Base-by-base conservation (phyloP, 2,113 vertebrate genomes). In the Daboia siamensis region DNA sequence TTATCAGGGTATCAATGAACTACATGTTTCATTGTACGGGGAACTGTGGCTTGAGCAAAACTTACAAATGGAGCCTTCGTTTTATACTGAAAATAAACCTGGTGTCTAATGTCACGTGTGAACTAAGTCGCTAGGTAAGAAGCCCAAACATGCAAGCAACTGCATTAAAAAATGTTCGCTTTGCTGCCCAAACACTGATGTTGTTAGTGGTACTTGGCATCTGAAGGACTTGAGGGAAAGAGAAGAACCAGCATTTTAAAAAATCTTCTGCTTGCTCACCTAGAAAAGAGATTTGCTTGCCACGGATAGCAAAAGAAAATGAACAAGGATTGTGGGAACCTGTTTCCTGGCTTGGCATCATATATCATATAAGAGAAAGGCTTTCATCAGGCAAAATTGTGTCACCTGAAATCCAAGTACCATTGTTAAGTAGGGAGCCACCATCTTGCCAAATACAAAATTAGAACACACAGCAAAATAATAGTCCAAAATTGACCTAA, bases 331-430 rank as follows among this genome's bases (percentile, higher is more conserved):
- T 3, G 4, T 10, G 91, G 48, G 48, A 91, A 13, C 4, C 3
- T 51, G 3, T 6, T 89, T 56, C 55, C 10, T 56, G 80, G 61
- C 86, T 93, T 84, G 46, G 20, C 88, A 87, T 84, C n/a, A 1
- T 0, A 29, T 44, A 61, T 44, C 17, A 0, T 0, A 7, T 44
- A 51, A 88, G 26, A 2, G 90, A 90, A 80, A n/a, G 44, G 55
- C 6, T 48, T 10, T 80, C 86, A 80, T 48, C 24, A 10, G 90
- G 64, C 52, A 95, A 1, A 57, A 10, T 0, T 51, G 87, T 51
- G 0, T 0, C 0, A 44, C 56, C 51, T 9, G 48, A n/a, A 61
- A 20, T 24, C 20, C n/a, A 44, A 1, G 2, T 51, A 80, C 4
- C 74, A 57, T 55, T 26, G 33, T 44, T 3, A 39, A 0, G 5